Evolutionary conservation across 2,797 vertebrate species (phyloP).

Genomic region (Aeoliscus strigatus): DNA sequence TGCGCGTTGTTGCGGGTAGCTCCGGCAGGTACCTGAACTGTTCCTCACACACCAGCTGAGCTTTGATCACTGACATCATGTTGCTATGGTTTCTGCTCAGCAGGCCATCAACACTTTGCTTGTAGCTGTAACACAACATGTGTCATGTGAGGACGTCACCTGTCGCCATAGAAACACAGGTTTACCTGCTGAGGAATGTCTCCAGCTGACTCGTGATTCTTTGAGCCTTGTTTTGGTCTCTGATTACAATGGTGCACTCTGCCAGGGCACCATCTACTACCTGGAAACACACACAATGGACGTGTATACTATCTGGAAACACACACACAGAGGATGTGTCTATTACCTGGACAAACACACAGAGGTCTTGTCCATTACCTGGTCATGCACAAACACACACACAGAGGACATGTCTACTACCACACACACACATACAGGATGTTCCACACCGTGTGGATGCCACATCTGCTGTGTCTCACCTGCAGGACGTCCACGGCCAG

Average conservation of each 20-base stretch:
- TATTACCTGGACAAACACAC: too few species aligned
- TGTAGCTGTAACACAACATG: constrained; percentile 73
- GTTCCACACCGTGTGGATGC: too few species aligned
- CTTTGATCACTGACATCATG: constrained; percentile 71
- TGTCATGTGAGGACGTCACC: neutral
- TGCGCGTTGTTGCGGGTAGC: too few species aligned
- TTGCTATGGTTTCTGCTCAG: constrained; percentile 67
- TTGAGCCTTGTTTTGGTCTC: constrained; percentile 33
- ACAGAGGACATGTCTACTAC: too few species aligned
- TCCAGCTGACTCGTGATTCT: constrained; percentile 55
- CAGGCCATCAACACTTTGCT: constrained; percentile 72
- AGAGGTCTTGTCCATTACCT: too few species aligned
- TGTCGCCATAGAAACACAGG: neutral
- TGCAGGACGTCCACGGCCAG: constrained; percentile 82
- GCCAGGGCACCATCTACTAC: constrained; percentile 32
- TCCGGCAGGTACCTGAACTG: constrained; percentile 89
- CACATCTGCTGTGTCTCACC: constrained; percentile 71
- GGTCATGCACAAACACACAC: too few species aligned
- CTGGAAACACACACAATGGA: constrained; percentile 42
- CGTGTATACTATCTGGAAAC: too few species aligned
- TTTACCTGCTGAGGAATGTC: constrained; percentile 62
- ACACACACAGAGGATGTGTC: too few species aligned
- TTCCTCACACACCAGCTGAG: constrained; percentile 80
- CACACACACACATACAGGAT: too few species aligned
- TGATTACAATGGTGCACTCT: constrained; percentile 35